Conservation (phyloP, 2,797 vertebrate species). For the Zenarchopterus dispar region DNA sequence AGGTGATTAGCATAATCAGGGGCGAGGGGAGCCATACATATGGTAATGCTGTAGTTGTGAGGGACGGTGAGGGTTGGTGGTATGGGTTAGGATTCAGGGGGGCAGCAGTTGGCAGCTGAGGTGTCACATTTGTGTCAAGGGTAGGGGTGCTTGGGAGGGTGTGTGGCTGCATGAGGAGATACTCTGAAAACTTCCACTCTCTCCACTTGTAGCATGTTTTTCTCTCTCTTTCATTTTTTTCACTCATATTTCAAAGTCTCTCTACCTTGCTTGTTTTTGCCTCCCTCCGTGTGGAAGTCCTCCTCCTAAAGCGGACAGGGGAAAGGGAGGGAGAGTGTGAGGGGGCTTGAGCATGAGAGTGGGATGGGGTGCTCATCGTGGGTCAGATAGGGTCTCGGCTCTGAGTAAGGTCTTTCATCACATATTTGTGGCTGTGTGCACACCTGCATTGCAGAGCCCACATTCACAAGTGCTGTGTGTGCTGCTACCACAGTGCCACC, state of each 20-base stretch:
- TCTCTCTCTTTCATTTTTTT: slow-evolving; percentile 12
- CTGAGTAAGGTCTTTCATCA: slow-evolving; percentile 74
- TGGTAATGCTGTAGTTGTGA: slow-evolving; percentile 88
- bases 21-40: slow-evolving; percentile 94
- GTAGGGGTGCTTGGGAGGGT: slow-evolving; percentile 71
- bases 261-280: slow-evolving; percentile 30
- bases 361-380: slow-evolving; percentile 37
- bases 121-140: slow-evolving; percentile 98
- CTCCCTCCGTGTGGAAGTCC: slow-evolving; percentile 38
- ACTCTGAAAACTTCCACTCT: slow-evolving; percentile 86
- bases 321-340: slow-evolving; percentile 15
- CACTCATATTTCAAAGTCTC: slow-evolving; percentile 2
- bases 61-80: slow-evolving; percentile 49
- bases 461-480: slow-evolving; percentile 40
- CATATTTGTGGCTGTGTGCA: slow-evolving; percentile 69
- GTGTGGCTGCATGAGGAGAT: slow-evolving; percentile 74
- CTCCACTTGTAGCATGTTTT: slow-evolving; percentile 56
- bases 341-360: slow-evolving; percentile 18
- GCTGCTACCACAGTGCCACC: slow-evolving; percentile 1
- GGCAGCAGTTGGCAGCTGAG: slow-evolving; percentile 94
- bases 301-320: slow-evolving; percentile 41
- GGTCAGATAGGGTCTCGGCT: slow-evolving; percentile 73
- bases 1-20: slow-evolving; percentile 99
- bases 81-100: slow-evolving; percentile 41
- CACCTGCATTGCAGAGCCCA: slow-evolving; percentile 63